Conservation (phyloP, 2,113 vertebrate genomes). For the Pseudorasbora parva region DNA sequence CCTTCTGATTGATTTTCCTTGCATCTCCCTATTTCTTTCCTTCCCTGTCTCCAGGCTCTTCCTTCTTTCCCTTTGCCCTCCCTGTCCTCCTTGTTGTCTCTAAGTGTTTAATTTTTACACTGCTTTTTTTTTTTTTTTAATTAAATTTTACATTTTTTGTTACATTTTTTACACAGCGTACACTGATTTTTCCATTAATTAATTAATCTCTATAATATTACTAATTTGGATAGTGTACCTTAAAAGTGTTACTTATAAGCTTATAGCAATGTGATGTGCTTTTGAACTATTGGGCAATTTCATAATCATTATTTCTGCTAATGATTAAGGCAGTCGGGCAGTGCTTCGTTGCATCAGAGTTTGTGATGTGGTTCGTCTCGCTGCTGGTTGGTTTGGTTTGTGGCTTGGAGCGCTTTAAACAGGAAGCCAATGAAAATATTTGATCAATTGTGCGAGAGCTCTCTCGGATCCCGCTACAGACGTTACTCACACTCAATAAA, state of each 20-base stretch:
- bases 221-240: no score
- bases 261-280: background rate
- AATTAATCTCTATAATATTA: background rate
- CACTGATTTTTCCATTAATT: background rate
- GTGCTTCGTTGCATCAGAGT: background rate
- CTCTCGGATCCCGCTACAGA: background rate
- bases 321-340: background rate
- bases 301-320: background rate
- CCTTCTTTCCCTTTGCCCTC: background rate
- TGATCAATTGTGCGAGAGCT: background rate
- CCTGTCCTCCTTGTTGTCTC: background rate
- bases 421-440: conserved; percentile 1
- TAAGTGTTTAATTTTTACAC: background rate
- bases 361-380: conserved; percentile 2
- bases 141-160: no score
- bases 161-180: background rate
- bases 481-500: conserved; percentile 26
- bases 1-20: conserved; percentile 48
- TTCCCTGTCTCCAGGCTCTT: background rate
- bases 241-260: no score
- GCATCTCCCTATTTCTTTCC: background rate
- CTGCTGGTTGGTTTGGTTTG: background rate
- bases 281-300: background rate
- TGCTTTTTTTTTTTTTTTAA: no score
- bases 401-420: background rate